Evolutionary conservation across 1,140 invertebrate species (phyloP).

Genomic region (Octopus bimaculoides): DNA sequence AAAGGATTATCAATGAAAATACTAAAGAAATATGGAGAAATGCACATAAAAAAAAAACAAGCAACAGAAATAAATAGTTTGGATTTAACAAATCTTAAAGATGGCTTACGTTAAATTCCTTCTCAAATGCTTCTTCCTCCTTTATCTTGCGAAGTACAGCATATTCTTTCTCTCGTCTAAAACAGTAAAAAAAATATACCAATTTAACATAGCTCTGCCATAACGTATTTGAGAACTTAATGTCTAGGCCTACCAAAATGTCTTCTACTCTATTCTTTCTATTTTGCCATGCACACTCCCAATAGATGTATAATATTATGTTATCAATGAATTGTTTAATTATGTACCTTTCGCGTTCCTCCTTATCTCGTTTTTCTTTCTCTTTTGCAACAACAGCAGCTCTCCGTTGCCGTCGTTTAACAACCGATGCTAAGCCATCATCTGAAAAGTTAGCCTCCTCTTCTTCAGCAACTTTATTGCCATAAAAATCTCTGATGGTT

Average conservation of each 20-base stretch:
- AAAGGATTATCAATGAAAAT: no score
- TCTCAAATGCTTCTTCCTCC: conserved; percentile 42
- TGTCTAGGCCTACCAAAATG: no score
- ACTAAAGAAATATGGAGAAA: no score
- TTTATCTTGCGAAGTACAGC: conserved; percentile 33
- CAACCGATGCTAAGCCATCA: conserved; percentile 39
- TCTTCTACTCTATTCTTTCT: no score
- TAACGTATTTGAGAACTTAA: background rate
- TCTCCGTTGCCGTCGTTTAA: conserved; percentile 43
- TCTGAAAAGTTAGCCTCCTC: conserved; percentile 29
- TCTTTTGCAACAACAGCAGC: conserved; percentile 43
- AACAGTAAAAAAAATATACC: conserved; percentile 11
- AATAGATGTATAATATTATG: no score
- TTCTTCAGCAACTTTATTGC: conserved; percentile 30
- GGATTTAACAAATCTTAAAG: no score
- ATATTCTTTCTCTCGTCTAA: conserved; percentile 40
- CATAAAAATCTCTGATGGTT: conserved; percentile 45
- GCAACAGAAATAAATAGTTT: no score
- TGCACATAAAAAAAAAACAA: no score
- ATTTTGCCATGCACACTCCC: no score
- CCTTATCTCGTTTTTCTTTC: conserved; percentile 37
- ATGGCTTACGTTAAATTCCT: conserved; percentile 40
- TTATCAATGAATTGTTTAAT: background rate
- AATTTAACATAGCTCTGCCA: background rate
- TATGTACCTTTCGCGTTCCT: conserved; percentile 28